phyloP scores from a whole-genome alignment of 2,113 vertebrate genomes.

The Sinocyclocheilus anshuiensis region DNA sequence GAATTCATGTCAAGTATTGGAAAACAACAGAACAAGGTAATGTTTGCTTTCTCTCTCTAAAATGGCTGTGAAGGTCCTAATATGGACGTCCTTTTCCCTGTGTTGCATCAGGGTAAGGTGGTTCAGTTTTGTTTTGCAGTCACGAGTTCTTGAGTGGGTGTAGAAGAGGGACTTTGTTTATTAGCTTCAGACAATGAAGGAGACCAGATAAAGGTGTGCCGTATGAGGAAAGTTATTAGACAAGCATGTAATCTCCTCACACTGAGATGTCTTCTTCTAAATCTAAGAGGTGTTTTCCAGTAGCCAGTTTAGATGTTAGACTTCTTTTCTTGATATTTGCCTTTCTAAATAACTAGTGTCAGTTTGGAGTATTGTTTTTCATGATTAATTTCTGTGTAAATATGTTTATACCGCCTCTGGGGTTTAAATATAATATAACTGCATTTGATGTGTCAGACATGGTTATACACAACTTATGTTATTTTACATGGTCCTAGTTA shows the following conservation, averaged over 20 bases:
- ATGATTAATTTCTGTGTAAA: neutral
- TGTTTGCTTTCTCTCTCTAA: neutral
- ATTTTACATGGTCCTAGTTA: no score
- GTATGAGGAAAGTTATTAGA: neutral
- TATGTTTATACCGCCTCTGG: neutral
- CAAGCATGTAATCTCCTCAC: neutral
- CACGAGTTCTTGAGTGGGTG: neutral
- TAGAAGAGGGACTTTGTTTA: neutral
- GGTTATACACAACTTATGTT: no score
- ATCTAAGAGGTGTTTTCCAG: no score
- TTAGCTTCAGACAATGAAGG: neutral
- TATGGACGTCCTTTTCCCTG: neutral
- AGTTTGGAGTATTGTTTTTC: neutral
- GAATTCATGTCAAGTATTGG: neutral
- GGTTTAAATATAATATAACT: no score
- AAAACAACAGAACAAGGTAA: neutral
- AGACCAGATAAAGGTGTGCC: neutral
- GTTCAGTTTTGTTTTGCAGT: neutral
- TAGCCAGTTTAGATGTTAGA: no score
- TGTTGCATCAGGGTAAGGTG: neutral
- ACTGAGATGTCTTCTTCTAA: neutral
- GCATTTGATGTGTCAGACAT: neutral
- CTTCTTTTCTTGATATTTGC: no score
- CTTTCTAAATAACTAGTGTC: no score
- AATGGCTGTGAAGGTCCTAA: neutral